Base-by-base conservation (phyloP, 2,797 vertebrate genomes). In the Microctenopoma stevenorrisi region DNA sequence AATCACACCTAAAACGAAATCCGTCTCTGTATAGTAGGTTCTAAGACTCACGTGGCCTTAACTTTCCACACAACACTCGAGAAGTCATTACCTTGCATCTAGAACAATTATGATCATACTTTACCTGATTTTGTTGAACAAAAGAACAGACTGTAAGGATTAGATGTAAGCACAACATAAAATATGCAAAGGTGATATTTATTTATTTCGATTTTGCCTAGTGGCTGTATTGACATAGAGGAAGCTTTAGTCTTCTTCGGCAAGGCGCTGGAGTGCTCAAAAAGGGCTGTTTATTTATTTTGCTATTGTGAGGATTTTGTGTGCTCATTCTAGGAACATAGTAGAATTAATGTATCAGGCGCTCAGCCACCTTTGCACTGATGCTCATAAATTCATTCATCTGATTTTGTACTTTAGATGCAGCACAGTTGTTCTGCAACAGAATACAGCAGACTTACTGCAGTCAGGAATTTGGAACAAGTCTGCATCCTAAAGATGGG, bases 281-380 rank as follows among this genome's bases (percentile, higher is more conserved):
- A 22, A 22, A 22, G 22, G 22, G 22, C 22, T 22, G 22, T 22
- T 22, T 22, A 22, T 22, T 22, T 22, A 22, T 82, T 76, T 79
- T 66, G 76, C 71, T 60, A 62, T 83, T 73, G 54, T 66, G 26
- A 44, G 52, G 73, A 79, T 74, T 84, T 73, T 33, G 13, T 73
- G 30, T 64, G 51, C 69, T 67, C 64, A 74, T 64, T 77, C 64
- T 10, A 55, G 40, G 58, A 81, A 72, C 65, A 74, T 74, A 61
- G 81, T 78, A 72, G 49, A 66, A 86, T 85, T 77, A 83, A 76
- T 81, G 61, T 80, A 82, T 57, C 52, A 7, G 60, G 51, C 67
- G 51, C 38, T 40, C 58, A 76, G 73, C 77, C 59, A 59, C 43
- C 42, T 47, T 53, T 74, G 40, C 40, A 68, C 38, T 15, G 47